Conservation (phyloP, 1,140 invertebrate species). For the Amphibalanus amphitrite region DNA sequence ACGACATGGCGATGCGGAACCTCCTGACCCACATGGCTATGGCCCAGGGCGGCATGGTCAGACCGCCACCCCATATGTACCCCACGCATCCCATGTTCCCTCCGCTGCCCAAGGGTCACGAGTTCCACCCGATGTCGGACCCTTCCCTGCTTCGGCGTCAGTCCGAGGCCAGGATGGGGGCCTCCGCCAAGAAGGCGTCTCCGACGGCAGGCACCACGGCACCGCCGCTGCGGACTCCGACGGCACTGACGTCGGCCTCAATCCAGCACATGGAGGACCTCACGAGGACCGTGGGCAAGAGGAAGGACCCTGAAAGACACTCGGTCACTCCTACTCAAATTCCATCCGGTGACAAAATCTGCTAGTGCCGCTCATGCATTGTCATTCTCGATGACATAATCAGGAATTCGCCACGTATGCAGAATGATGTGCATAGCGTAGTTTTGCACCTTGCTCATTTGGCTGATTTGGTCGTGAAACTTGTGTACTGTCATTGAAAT, state of each 20-base stretch:
- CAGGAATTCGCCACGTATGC: no score
- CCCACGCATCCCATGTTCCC: neutral
- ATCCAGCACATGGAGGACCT: slow-evolving; percentile 1
- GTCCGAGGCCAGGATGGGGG: neutral
- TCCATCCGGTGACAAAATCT: neutral
- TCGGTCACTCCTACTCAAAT: neutral
- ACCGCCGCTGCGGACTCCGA: neutral
- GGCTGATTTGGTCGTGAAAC: no score
- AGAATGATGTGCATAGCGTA: no score
- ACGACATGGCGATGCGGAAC: neutral
- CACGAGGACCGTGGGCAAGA: neutral
- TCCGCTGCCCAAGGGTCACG: neutral
- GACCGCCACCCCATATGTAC: neutral
- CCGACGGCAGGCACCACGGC: neutral
- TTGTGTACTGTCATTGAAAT: no score
- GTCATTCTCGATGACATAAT: no score
- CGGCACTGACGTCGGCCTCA: neutral
- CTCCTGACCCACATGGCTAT: neutral
- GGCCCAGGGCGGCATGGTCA: neutral
- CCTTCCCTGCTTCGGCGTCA: neutral
- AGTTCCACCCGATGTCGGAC: neutral
- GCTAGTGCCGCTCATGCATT: neutral
- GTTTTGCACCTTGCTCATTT: no score
- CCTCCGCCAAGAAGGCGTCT: neutral
- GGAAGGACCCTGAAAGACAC: neutral